phyloP scores from a whole-genome alignment of 2,797 vertebrate species.

The Micropoecilia bifurca region DNA sequence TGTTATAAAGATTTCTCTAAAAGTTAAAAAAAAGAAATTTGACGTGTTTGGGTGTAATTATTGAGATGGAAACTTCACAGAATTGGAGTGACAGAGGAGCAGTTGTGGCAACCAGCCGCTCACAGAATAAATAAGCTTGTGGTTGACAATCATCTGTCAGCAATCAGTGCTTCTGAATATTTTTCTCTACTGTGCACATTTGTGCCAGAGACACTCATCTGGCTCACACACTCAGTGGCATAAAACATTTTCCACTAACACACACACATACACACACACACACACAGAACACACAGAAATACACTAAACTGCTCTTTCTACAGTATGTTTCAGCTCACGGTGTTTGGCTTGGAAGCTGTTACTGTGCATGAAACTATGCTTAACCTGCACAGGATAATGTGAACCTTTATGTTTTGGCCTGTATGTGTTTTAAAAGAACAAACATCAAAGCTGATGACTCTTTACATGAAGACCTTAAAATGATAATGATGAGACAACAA shows the following conservation, averaged over 20 bases:
- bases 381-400: background rate
- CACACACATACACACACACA: conserved; percentile 25
- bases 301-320: conserved; percentile 41
- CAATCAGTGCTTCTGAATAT: conserved; percentile 65
- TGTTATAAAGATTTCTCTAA: background rate
- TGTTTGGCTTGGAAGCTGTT: conserved; percentile 14
- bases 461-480: background rate
- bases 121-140: conserved; percentile 42
- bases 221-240: conserved; percentile 55
- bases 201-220: conserved; percentile 61
- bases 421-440: background rate
- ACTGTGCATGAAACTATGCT: conserved; percentile 2
- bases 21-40: conserved; percentile 10
- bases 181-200: conserved; percentile 55
- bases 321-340: conserved; percentile 16
- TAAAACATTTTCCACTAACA: conserved; percentile 44
- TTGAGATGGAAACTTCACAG: conserved; percentile 49
- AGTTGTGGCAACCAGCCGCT: conserved; percentile 58
- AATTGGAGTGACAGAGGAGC: conserved; percentile 40
- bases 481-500: background rate
- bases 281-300: conserved; percentile 15
- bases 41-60: conserved; percentile 34
- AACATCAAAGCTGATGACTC: background rate
- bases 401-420: background rate
- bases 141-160: conserved; percentile 67